Percentiles rank a stretch among this genome's conserved stretches.
These are phyloP conservation scores for Nicator chloris DNA, from an alignment of 2,113 vertebrate species.

Conservation along the genomic window DNA sequence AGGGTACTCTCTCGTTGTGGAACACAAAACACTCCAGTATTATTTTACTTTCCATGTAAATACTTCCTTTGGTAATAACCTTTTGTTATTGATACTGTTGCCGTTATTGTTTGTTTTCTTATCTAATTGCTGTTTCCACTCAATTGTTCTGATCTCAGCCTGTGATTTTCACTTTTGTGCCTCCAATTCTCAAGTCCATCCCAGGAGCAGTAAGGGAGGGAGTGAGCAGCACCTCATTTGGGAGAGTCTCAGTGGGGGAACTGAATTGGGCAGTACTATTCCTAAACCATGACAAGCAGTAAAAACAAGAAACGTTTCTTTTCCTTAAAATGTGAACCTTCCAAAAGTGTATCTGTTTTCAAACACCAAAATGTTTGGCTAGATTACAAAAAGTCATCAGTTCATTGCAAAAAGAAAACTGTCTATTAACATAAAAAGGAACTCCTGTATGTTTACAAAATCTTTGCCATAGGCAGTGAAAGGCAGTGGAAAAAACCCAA, in stretches of 20 bases:
- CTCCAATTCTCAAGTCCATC: not conserved
- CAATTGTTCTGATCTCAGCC: not conserved
- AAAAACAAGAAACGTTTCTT: not conserved
- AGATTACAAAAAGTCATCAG: not conserved
- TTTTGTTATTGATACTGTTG: not conserved
- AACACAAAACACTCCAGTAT: rapidly evolving
- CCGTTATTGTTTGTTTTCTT: not conserved
- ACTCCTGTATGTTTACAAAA: not conserved
- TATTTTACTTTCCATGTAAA: not conserved
- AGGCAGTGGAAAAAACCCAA: not conserved
- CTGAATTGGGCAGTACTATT: not conserved
- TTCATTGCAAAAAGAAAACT: not conserved
- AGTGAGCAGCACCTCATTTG: too few relatives aligned
- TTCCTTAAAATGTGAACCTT: not conserved
- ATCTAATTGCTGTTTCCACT: not conserved
- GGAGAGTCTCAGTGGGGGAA: not conserved
- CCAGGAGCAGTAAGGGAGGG: not conserved
- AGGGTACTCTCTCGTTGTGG: not conserved
- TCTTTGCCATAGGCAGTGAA: not conserved
- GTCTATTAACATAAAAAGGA: not conserved
- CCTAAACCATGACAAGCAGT: not conserved
- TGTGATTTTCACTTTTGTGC: not conserved
- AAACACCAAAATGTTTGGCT: not conserved
- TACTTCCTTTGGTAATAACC: not conserved
- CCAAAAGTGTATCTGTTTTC: not conserved